Evolutionary conservation across 2,888 invertebrate species (phyloP).

Genomic region (Rhagonycha lutea): DNA sequence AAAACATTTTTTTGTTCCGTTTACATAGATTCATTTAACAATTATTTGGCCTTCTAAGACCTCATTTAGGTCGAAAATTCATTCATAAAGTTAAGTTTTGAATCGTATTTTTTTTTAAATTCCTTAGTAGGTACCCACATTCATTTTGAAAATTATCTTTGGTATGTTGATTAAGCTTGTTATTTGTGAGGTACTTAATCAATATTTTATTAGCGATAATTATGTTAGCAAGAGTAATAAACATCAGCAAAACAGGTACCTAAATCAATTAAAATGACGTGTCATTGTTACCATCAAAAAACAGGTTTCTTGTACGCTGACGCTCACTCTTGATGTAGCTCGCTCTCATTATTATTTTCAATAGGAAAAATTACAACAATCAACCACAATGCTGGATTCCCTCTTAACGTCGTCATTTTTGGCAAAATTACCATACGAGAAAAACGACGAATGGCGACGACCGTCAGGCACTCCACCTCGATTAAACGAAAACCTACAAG

Average conservation of each 20-base stretch:
- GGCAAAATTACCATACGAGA: conserved; percentile 17
- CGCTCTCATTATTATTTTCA: conserved; percentile 48
- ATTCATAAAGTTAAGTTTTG: not conserved
- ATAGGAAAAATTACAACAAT: conserved; percentile 63
- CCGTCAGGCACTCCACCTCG: conserved; percentile 37
- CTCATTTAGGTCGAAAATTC: not conserved
- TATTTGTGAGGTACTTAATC: not conserved
- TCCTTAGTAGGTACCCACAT: not conserved
- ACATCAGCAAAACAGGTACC: not conserved
- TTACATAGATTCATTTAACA: conserved; percentile 7
- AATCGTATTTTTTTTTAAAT: not conserved
- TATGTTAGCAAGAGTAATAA: not conserved
- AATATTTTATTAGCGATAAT: not conserved
- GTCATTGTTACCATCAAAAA: not conserved
- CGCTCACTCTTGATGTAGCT: not conserved
- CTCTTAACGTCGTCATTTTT: conserved; percentile 57
- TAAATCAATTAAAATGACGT: not conserved
- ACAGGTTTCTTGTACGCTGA: not conserved
- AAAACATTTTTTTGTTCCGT: conserved; percentile 6
- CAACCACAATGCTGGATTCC: conserved; percentile 63
- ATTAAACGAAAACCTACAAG: conserved; percentile 49
- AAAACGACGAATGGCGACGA: conserved; percentile 17
- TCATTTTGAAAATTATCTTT: not conserved
- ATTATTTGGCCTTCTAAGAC: conserved; percentile 7
- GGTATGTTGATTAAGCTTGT: not conserved